Percentiles rank a stretch among this genome's conserved stretches.
Conservation (phyloP, 2,113 vertebrate genomes). For the Paedocypris sp. region DNA sequence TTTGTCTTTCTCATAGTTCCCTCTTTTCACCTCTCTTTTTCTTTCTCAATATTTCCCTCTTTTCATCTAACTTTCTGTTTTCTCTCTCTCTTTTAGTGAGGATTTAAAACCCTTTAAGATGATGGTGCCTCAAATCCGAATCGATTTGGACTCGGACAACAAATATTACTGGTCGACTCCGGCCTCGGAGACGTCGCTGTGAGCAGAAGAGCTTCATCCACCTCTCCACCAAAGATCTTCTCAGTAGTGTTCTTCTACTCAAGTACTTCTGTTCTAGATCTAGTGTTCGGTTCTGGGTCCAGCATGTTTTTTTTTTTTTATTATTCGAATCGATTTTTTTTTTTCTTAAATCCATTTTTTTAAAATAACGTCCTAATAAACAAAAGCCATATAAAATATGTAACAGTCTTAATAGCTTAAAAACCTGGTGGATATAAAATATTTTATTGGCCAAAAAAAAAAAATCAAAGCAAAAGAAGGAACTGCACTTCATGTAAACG, state of each 20-base stretch:
- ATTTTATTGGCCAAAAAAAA: neutral
- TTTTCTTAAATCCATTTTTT: neutral
- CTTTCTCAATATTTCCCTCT: too few species aligned
- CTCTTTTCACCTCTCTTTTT: too few species aligned
- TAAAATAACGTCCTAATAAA: neutral
- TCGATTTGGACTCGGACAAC: constrained; percentile 66
- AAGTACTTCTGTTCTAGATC: neutral
- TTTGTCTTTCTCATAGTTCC: too few species aligned
- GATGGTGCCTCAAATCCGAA: constrained; percentile 75
- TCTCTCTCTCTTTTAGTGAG: constrained; percentile 55
- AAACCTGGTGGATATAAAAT: neutral
- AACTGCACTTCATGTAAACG: neutral
- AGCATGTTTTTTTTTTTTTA: neutral
- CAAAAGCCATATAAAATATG: neutral
- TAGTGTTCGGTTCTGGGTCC: constrained; percentile 9
- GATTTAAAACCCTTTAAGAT: constrained; percentile 62
- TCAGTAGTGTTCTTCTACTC: neutral
- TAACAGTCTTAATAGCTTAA: neutral
- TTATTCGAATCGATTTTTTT: neutral
- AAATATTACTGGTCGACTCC: constrained; percentile 68
- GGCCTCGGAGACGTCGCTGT: constrained; percentile 76
- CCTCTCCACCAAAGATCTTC: constrained; percentile 10
- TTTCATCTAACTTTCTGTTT: neutral
- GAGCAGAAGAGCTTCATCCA: constrained; percentile 36
- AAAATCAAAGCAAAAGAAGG: too few species aligned